Evolutionary conservation across 2,888 invertebrate genomes (phyloP), one percentile per base, ranked within the genome.

Genomic region (Dexiosoma caninum): DNA sequence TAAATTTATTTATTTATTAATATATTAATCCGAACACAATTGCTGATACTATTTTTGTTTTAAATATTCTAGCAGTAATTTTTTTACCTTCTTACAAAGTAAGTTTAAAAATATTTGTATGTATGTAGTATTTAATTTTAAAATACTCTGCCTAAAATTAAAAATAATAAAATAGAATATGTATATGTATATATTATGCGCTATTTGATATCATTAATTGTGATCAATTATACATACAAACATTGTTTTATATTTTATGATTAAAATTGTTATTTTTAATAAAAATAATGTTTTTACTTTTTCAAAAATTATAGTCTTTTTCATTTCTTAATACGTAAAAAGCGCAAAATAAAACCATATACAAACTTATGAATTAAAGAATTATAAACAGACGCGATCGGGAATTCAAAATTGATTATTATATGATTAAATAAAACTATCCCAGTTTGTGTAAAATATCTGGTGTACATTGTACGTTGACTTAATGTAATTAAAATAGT

Each of bases 241-340:
- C 46, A 53, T 64, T 49, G 23, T 42, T 16, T 42, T 60, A 70
- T 44, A 66, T 66, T 16, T 55, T 64, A 44, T 40, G n/a, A n/a
- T 42, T 32, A 59, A 59, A 12, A 32, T 57, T 74, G 12, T 51
- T 53, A 9, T 30, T 51, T 23, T 30, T 19, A 32, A 35, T 23
- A 23, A 32, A 53, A 53, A 32, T 27, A 40, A 40, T 16, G 21
- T 44, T 4, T 55, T 14, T 37, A 40, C 21, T 46, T 62, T 53
- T 8, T 6, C 2, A 46, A 46, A 21, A 46, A 21, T 23, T 53
- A 40, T 71, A 80, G 80, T 80, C 80, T 80, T 80, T 71, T 71
- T 62, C 44, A 70, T 71, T 80, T 49, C 80, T 53, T 80, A 80
- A 62, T 67, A 60, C 55, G 21, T 75, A 46, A 49, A 42, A 37